A percentile compares a stretch with the other conserved stretches of the same genome.
phyloP scores from a whole-genome alignment of 2,113 vertebrate species.

The Xenotilapia leptura region DNA sequence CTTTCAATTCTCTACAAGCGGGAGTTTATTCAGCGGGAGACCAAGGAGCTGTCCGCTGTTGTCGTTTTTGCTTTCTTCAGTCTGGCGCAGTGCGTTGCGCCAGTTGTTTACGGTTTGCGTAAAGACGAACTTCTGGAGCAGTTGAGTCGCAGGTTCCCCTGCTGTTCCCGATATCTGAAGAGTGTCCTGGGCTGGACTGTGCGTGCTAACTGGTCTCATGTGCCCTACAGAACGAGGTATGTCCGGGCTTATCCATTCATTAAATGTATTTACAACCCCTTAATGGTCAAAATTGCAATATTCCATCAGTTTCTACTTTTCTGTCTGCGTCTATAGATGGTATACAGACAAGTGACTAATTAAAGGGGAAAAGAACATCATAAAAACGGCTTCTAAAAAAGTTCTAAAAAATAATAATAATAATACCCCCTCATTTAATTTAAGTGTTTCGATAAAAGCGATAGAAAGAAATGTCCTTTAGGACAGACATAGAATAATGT shows the following conservation, averaged over 20 bases:
- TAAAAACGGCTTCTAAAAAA: neutral
- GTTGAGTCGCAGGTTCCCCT: conserved; percentile 55
- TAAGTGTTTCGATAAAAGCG: neutral
- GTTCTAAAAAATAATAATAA: neutral
- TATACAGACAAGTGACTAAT: neutral
- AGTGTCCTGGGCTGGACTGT: conserved; percentile 60
- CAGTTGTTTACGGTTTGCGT: conserved; percentile 71
- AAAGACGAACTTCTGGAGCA: conserved; percentile 73
- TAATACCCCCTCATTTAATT: neutral
- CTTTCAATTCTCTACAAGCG: conserved; percentile 4
- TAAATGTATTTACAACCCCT: neutral
- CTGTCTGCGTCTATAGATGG: neutral
- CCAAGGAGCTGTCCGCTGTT: conserved; percentile 60
- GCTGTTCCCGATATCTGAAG: conserved; percentile 56
- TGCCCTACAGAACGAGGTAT: conserved; percentile 27
- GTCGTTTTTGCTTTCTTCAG: conserved; percentile 70
- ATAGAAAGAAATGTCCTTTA: neutral
- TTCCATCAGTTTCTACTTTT: neutral
- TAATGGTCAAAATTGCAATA: neutral
- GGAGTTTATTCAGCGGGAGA: accelerated
- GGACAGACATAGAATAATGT: neutral
- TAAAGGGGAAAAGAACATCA: neutral
- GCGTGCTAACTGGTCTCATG: neutral
- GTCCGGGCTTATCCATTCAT: neutral
- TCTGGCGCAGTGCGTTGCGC: conserved; percentile 72